A percentile compares a stretch with the other conserved stretches of the same genome.
phyloP scores from a whole-genome alignment of 2,888 invertebrate genomes.

The Tipula lateralis region DNA sequence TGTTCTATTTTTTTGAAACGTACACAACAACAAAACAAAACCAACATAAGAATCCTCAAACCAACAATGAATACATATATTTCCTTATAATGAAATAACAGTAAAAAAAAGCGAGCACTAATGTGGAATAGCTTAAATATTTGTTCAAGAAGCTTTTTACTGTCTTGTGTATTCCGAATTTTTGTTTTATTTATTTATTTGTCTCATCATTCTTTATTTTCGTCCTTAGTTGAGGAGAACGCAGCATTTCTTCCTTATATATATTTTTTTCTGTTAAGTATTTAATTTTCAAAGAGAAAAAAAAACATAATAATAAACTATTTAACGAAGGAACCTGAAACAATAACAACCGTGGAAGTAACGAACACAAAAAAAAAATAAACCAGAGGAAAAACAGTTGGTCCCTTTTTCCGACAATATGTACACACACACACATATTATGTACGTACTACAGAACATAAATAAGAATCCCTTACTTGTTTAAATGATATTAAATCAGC shows the following conservation, averaged over 20 bases:
- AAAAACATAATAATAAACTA: background rate
- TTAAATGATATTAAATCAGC: slow-evolving; percentile 30
- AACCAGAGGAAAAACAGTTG: slow-evolving; percentile 12
- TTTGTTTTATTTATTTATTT: slow-evolving; percentile 3
- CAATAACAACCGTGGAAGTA: slow-evolving; percentile 1
- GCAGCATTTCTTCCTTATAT: background rate
- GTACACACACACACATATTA: background rate
- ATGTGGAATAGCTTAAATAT: slow-evolving; percentile 19
- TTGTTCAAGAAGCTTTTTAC: slow-evolving; percentile 1
- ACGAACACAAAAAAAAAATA: background rate
- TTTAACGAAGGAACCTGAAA: background rate
- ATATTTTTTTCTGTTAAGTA: background rate
- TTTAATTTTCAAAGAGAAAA: background rate
- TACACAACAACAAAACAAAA: background rate
- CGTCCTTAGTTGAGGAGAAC: background rate
- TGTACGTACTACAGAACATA: background rate
- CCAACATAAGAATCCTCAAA: background rate
- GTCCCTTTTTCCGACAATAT: background rate
- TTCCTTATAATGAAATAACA: slow-evolving; percentile 1
- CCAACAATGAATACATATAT: slow-evolving; percentile 19
- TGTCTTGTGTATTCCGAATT: background rate
- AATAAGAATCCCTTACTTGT: background rate
- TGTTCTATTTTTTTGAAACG: background rate
- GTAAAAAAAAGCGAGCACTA: background rate
- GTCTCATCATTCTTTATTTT: slow-evolving; percentile 19